These are phyloP conservation scores for Luperina nickerlii DNA, from an alignment of 2,888 invertebrate genomes.

Conservation along the genomic window DNA sequence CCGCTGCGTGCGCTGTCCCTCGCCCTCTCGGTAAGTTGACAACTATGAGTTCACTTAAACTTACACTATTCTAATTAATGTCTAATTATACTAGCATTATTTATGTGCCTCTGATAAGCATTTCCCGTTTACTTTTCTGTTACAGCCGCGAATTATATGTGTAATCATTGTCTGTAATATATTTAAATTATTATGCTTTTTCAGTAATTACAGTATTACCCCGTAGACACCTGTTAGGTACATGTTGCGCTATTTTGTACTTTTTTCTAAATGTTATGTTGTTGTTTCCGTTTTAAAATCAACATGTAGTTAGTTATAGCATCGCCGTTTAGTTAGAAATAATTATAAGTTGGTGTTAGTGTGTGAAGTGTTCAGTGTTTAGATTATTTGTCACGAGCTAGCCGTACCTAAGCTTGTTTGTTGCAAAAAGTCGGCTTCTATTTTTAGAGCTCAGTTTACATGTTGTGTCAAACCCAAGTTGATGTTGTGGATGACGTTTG, in stretches of 20 bases:
- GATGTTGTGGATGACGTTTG: constrained; percentile 43
- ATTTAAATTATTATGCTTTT: constrained; percentile 30
- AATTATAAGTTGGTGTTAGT: constrained; percentile 10
- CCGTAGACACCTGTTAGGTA: constrained; percentile 72
- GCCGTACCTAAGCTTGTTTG: constrained; percentile 1
- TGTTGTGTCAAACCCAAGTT: constrained; percentile 20
- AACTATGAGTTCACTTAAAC: constrained; percentile 35
- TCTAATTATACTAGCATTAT: constrained; percentile 21
- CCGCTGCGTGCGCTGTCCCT: constrained; percentile 77
- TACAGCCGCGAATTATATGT: constrained; percentile 54
- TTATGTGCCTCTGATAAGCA: constrained; percentile 67
- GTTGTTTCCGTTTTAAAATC: background rate
- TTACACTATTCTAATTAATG: constrained; percentile 13
- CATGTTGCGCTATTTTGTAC: constrained; percentile 56
- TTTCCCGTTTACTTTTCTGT: constrained; percentile 61
- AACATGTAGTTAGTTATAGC: constrained; percentile 12
- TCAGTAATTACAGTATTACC: constrained; percentile 2
- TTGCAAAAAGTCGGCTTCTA: constrained; percentile 12
- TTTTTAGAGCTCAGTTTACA: constrained; percentile 11
- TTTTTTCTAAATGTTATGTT: background rate
- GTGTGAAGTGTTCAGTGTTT: constrained; percentile 8
- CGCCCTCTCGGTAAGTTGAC: constrained; percentile 79
- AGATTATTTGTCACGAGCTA: constrained; percentile 14
- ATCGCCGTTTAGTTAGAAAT: constrained; percentile 3
- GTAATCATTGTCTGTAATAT: background rate